These are phyloP conservation scores for Ips typographus DNA, from an alignment of 1,140 invertebrate genomes.

Conservation along the genomic window DNA sequence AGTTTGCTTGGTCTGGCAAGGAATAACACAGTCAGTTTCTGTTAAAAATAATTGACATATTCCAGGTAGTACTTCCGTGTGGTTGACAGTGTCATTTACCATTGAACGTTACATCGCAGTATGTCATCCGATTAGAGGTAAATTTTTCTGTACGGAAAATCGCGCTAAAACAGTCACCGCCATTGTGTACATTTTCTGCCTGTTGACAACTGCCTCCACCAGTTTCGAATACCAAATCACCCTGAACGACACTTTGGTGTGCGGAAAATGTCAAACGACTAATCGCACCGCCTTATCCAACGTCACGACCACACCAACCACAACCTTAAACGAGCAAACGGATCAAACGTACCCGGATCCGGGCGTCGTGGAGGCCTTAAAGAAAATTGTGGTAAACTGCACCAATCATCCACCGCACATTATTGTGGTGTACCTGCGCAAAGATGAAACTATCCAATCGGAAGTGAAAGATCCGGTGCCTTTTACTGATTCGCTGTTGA, in stretches of 20 bases:
- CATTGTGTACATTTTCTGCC: conserved; percentile 64
- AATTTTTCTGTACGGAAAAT: conserved; percentile 67
- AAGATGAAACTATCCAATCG: neutral
- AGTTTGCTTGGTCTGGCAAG: neutral
- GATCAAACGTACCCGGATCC: neutral
- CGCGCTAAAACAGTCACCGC: conserved; percentile 63
- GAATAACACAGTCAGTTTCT: too few species aligned
- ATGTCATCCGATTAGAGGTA: conserved; percentile 73
- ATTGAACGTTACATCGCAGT: conserved; percentile 78
- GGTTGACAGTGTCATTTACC: conserved; percentile 78
- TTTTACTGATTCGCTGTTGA: neutral
- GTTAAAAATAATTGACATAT: neutral
- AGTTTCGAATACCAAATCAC: conserved; percentile 63
- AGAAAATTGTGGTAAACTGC: conserved; percentile 34
- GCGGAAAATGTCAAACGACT: conserved; percentile 13
- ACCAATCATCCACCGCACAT: conserved; percentile 35
- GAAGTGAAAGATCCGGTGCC: neutral
- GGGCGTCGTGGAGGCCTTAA: conserved; percentile 12
- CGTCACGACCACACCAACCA: conserved; percentile 26
- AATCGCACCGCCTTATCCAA: neutral
- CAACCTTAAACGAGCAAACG: conserved; percentile 11
- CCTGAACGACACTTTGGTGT: conserved; percentile 37
- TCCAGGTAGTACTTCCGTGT: conserved; percentile 71
- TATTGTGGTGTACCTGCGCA: conserved; percentile 29
- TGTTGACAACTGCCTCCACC: conserved; percentile 63